Base-by-base conservation (phyloP, 2,888 invertebrate species). In the Steinernema carpocapsae region DNA sequence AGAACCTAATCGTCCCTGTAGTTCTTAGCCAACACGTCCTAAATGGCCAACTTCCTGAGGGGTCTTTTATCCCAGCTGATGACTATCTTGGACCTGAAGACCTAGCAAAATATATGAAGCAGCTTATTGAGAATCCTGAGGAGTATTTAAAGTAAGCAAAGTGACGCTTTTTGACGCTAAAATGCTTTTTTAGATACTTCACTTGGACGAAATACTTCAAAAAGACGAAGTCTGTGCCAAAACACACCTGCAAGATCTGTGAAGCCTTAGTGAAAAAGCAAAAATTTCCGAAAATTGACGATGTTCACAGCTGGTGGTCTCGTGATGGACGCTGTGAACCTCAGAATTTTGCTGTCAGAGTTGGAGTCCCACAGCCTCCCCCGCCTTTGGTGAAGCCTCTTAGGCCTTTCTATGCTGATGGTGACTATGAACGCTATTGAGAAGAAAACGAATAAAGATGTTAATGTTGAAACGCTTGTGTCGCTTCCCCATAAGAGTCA, bases 41-140 rank as follows among this genome's bases (percentile, higher is more conserved):
- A 22, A 56, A 56, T 26, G 26, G 26, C 17, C 56, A 56, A 17
- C 26, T 56, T 6, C 56, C 26, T 4, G 56, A 56, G 17, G 56
- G 56, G 2, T 56, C 56, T 17, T 56, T 24, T 26, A 56, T 56
- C 26, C 24, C 56, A 22, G 56, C 56, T 10, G 56, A 56, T 26
- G 56, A 56, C 56, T 56, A 56, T 24, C 22, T 24, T 10, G 56
- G 56, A 26, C 56, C 56, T 19, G 56, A 56, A 7, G 56, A 56
- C 17, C 22, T 56, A 12, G 56, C 56, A 6, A 56, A 56, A 19
- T 26, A 26, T 17, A 22, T 56, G 56, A 56, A 56, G 56, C 22
- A 56, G 10, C 26, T 56, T 3, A 56, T 56, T 7, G 56, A 22
- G 3, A 14, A 56, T 26, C 22, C 12, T 12, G 56, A 56, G 26